Conservation (phyloP, 2,888 invertebrate genomes). For the Callosobruchus maculatus region DNA sequence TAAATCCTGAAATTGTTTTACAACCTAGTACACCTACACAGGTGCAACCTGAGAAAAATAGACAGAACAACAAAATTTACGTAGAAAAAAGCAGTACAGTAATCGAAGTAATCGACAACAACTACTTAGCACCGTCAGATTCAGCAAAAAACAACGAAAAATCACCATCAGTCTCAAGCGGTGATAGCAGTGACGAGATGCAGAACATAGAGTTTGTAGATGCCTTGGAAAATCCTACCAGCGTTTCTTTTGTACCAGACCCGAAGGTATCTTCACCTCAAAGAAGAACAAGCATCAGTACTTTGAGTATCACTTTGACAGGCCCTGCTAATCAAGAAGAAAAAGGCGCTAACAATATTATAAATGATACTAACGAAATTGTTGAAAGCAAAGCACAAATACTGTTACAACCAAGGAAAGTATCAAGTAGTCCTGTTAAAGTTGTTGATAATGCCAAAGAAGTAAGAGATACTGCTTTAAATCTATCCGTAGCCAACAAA, state of each 20-base stretch:
- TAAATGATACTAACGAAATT: slow-evolving; percentile 4
- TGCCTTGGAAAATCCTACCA: slow-evolving; percentile 25
- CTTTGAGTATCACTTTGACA: slow-evolving; percentile 17
- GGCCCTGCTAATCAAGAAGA: slow-evolving; percentile 6
- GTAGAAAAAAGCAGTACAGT: slow-evolving; percentile 48
- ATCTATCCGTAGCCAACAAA: no score
- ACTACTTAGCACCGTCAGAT: slow-evolving; percentile 19
- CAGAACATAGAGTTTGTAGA: slow-evolving; percentile 32
- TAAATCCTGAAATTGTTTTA: slow-evolving; percentile 1
- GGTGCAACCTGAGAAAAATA: slow-evolving; percentile 4
- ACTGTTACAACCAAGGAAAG: slow-evolving; percentile 5
- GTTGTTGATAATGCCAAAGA: background rate
- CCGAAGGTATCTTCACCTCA: background rate
- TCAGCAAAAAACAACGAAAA: slow-evolving; percentile 10
- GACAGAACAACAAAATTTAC: slow-evolving; percentile 32
- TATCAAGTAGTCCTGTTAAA: background rate
- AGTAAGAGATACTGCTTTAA: background rate
- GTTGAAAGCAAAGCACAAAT: background rate
- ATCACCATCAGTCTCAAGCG: slow-evolving; percentile 22
- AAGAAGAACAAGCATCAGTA: slow-evolving; percentile 12
- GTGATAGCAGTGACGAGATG: slow-evolving; percentile 31
- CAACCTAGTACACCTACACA: background rate
- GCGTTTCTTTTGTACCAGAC: background rate
- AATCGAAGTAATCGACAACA: slow-evolving; percentile 40
- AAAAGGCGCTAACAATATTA: background rate